These are phyloP conservation scores for Papilio demoleus DNA, from an alignment of 2,888 invertebrate species.

Conservation along the genomic window DNA sequence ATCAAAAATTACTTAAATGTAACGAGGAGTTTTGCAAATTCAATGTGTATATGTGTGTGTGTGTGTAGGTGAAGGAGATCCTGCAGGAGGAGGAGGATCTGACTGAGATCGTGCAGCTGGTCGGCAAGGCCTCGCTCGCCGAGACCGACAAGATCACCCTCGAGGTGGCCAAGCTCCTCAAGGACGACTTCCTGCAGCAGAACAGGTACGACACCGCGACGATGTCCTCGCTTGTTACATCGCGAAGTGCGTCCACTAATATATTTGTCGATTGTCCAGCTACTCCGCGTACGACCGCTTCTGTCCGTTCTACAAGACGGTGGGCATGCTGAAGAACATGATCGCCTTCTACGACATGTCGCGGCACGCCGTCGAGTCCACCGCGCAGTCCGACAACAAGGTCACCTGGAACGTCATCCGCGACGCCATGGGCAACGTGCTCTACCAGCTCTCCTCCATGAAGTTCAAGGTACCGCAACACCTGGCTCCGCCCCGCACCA, in stretches of 20 bases:
- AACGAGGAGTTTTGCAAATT: too few species aligned
- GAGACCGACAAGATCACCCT: constrained; percentile 99
- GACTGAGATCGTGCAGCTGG: constrained; percentile 99
- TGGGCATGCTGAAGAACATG: constrained; percentile 99
- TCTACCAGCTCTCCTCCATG: constrained; percentile 99
- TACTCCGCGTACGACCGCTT: constrained; percentile 97
- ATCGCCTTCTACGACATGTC: constrained; percentile 99
- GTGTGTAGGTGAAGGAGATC: constrained; percentile 90
- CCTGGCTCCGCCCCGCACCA: not conserved
- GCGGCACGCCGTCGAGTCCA: constrained; percentile 98
- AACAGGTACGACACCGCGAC: too few species aligned
- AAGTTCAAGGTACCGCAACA: constrained; percentile 95
- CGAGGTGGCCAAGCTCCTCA: constrained; percentile 98
- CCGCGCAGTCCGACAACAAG: constrained; percentile 99
- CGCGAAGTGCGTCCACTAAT: too few species aligned
- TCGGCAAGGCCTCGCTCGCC: constrained; percentile 99
- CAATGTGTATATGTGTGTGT: not conserved
- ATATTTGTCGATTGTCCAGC: constrained; percentile 66
- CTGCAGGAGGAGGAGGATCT: constrained; percentile 99
- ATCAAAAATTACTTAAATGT: not conserved
- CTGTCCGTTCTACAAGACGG: constrained; percentile 99
- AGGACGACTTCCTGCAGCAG: constrained; percentile 99
- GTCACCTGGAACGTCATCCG: constrained; percentile 98
- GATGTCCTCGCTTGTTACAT: too few species aligned
- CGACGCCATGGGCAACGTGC: constrained; percentile 97